These are phyloP conservation scores for Osmerus eperlanus DNA, from an alignment of 2,113 vertebrate genomes.

Conservation along the genomic window DNA sequence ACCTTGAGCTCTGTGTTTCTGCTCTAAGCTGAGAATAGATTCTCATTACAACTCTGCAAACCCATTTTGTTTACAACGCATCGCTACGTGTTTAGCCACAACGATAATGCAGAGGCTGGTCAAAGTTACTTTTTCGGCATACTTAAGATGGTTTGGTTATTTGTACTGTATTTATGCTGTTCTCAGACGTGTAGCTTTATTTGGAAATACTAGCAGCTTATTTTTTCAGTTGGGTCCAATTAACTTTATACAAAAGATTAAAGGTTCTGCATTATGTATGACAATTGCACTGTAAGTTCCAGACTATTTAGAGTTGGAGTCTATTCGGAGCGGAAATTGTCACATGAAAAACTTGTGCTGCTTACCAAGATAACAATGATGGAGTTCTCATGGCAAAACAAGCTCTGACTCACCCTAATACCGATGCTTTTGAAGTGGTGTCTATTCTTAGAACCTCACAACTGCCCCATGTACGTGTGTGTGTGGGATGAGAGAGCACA, in stretches of 20 bases:
- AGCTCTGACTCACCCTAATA: conserved; percentile 3
- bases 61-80: neutral
- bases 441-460: conserved; percentile 4
- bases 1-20: conserved; percentile 12
- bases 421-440: conserved; percentile 20
- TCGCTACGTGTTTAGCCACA: neutral
- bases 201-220: neutral
- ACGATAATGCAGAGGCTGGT: neutral
- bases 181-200: neutral
- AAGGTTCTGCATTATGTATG: too few relatives aligned
- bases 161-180: neutral
- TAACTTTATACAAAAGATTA: neutral
- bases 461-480: conserved; percentile 22
- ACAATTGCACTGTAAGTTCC: neutral
- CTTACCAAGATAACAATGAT: conserved; percentile 38
- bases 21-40: conserved; percentile 3
- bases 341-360: conserved; percentile 5
- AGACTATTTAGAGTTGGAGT: neutral
- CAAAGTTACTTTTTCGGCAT: neutral
- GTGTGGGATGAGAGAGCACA: neutral
- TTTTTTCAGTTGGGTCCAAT: neutral
- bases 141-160: conserved; percentile 16
- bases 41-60: neutral
- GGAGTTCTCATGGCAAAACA: conserved; percentile 26
- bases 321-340: neutral